phyloP scores from a whole-genome alignment of 2,113 vertebrate species.

The Vidua macroura region DNA sequence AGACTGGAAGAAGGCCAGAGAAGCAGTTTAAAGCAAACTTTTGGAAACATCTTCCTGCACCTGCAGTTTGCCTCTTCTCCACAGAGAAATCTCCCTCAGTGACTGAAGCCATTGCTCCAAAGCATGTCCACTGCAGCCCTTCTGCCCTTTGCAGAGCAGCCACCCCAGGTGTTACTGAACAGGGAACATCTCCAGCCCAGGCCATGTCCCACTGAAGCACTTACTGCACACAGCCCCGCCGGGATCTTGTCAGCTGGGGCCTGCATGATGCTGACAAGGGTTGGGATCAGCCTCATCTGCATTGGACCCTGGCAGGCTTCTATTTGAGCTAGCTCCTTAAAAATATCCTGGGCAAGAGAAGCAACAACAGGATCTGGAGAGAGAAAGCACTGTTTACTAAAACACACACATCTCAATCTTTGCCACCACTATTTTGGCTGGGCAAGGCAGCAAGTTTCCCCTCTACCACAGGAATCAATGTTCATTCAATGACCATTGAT shows the following conservation, averaged over 20 bases:
- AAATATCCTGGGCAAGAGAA: constrained; percentile 96
- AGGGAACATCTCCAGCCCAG: background rate
- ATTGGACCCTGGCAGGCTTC: constrained; percentile 95
- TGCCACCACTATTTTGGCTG: background rate
- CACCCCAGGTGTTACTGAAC: accelerated
- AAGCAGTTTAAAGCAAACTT: background rate
- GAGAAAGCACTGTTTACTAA: constrained; percentile 40
- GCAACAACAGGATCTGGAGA: constrained; percentile 93
- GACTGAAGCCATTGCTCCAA: background rate
- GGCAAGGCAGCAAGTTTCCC: background rate
- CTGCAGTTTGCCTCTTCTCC: background rate
- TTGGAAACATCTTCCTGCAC: background rate
- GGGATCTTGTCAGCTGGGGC: constrained; percentile 97
- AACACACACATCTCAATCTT: background rate
- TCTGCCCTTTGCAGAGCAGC: background rate
- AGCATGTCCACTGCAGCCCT: background rate
- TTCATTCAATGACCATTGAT: background rate
- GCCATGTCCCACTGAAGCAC: constrained; percentile 37
- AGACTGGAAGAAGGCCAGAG: background rate
- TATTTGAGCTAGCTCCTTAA: constrained; percentile 96
- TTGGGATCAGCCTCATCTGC: constrained; percentile 97
- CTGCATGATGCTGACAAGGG: constrained; percentile 98
- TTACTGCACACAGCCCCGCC: constrained; percentile 92
- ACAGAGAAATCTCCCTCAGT: background rate
- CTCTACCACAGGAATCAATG: background rate